Evolutionary conservation across 2,797 vertebrate genomes (phyloP).

Genomic region (Hypotaenidia okinawae): DNA sequence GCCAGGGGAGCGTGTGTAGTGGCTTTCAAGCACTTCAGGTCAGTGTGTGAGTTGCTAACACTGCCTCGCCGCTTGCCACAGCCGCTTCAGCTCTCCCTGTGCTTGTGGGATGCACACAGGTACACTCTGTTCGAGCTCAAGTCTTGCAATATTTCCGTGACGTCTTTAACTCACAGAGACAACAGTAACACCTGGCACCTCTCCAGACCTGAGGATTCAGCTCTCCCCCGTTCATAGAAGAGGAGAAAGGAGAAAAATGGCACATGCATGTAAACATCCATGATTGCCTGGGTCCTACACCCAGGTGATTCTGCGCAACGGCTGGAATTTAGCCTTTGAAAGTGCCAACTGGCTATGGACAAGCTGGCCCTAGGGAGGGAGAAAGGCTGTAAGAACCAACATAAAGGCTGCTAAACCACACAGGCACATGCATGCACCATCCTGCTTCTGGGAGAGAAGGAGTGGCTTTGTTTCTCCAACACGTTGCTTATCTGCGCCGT

Average conservation of each 20-base stretch:
- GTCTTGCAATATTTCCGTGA: neutral
- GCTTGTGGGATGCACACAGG: neutral
- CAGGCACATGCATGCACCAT: neutral
- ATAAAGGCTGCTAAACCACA: neutral
- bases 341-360: neutral
- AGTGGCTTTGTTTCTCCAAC: neutral
- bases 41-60: neutral
- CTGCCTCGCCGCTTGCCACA: neutral
- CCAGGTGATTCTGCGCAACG: neutral
- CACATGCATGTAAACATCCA: neutral
- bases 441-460: neutral
- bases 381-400: neutral
- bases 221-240: neutral
- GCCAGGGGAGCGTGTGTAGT: neutral
- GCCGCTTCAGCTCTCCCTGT: neutral
- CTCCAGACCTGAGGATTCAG: neutral
- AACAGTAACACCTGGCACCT: neutral
- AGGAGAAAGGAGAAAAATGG: neutral
- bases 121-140: neutral
- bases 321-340: neutral
- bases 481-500: neutral
- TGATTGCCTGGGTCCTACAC: neutral
- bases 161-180: neutral
- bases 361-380: neutral
- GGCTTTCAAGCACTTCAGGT: conserved; percentile 26